Evolutionary conservation across 37 sponge, comb jelly and placozoan genomes (phyloP).

Genomic region (Bolinopsis microptera): DNA sequence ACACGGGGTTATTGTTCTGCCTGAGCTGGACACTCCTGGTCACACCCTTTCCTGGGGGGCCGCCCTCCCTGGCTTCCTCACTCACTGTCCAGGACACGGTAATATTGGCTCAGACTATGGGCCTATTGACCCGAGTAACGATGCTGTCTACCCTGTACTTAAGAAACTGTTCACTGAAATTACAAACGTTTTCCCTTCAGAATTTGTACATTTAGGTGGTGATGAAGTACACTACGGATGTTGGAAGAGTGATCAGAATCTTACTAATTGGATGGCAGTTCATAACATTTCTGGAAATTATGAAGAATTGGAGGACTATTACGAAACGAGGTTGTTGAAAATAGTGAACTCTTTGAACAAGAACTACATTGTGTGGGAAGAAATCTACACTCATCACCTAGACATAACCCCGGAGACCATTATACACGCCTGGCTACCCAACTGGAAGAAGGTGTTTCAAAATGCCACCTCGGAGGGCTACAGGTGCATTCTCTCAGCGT

Average conservation of each 20-base stretch:
- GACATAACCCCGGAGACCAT: conserved; percentile 68
- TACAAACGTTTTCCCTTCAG: conserved; percentile 66
- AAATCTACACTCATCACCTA: conserved; percentile 67
- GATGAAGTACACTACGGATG: conserved; percentile 74
- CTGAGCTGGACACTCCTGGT: no score
- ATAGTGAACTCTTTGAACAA: conserved; percentile 57
- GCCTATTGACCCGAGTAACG: conserved; percentile 69
- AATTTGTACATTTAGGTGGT: conserved; percentile 74
- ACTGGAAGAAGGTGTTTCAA: background rate
- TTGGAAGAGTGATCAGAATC: conserved; percentile 64
- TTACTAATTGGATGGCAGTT: conserved; percentile 50
- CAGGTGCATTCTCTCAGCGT: conserved; percentile 68
- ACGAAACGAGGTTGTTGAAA: conserved; percentile 52
- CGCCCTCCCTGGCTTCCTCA: no score
- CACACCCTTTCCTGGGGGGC: no score
- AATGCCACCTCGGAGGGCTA: conserved; percentile 64
- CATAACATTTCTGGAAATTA: conserved; percentile 69
- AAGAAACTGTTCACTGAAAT: no score
- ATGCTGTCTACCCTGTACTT: conserved; percentile 67
- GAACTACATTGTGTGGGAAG: conserved; percentile 76
- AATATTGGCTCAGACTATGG: conserved; percentile 63
- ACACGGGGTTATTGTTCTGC: no score
- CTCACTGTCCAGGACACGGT: no score
- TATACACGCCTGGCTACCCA: conserved; percentile 69
- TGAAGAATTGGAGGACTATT: conserved; percentile 70